A percentile compares a stretch with the other conserved stretches of the same genome.
phyloP scores from a whole-genome alignment of 2,113 vertebrate genomes.

The Limnothrissa miodon region DNA sequence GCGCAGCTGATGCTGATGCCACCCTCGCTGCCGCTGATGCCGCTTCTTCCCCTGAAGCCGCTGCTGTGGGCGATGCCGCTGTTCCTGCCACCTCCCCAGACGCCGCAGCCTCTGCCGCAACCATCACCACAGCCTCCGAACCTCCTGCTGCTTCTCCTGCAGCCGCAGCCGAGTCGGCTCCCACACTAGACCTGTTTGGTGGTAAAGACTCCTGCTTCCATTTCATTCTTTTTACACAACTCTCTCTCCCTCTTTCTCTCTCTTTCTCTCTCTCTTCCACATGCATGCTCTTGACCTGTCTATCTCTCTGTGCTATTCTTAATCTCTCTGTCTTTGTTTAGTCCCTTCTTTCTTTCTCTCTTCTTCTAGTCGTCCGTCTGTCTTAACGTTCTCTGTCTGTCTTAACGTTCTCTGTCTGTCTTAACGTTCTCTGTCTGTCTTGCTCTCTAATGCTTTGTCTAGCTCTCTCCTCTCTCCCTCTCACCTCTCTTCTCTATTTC shows the following conservation, averaged over 20 bases:
- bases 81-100: neutral
- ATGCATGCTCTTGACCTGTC: neutral
- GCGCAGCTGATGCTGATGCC: conserved; percentile 48
- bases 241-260: neutral
- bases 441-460: neutral
- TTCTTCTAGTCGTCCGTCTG: neutral
- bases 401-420: neutral
- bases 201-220: conserved; percentile 79
- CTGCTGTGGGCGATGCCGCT: neutral
- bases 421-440: neutral
- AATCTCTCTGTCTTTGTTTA: neutral
- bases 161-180: conserved; percentile 72
- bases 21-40: conserved; percentile 52
- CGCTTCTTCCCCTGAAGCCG: conserved; percentile 60
- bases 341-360: neutral
- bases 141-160: conserved; percentile 77
- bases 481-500: conserved; percentile 28
- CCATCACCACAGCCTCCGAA: conserved; percentile 82
- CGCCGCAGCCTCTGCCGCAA: conserved; percentile 73
- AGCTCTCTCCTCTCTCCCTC: neutral
- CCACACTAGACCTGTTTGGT: conserved; percentile 98
- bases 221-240: conserved; percentile 47
- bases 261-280: neutral
- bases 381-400: neutral
- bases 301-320: neutral